phyloP scores from a whole-genome alignment of 2,888 invertebrate genomes.

The Alitta virens region DNA sequence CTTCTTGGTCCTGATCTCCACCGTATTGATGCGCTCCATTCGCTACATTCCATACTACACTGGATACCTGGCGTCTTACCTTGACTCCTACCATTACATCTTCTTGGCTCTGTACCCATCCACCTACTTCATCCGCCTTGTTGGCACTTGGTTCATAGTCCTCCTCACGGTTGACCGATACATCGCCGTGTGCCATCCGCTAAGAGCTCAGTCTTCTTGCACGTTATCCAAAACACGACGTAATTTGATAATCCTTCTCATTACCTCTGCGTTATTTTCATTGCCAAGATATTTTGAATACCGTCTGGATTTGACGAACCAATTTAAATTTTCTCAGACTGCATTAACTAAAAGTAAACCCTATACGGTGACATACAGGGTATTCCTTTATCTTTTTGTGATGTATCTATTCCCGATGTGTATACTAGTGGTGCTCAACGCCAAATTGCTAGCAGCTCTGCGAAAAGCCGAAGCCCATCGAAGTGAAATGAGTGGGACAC shows the following conservation, averaged over 20 bases:
- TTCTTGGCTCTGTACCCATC: constrained; percentile 23
- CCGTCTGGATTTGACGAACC: background rate
- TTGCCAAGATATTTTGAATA: constrained; percentile 29
- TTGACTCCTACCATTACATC: constrained; percentile 9
- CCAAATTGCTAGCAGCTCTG: constrained; percentile 18
- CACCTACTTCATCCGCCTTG: constrained; percentile 23
- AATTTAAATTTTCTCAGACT: constrained; percentile 5
- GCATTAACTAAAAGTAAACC: constrained; percentile 10
- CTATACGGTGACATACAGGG: constrained; percentile 27
- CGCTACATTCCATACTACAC: constrained; percentile 12
- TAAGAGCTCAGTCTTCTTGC: constrained; percentile 29
- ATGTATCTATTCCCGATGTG: constrained; percentile 28
- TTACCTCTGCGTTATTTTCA: constrained; percentile 20
- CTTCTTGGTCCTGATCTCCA: constrained; percentile 18
- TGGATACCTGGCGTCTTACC: constrained; percentile 2
- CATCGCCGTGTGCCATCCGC: constrained; percentile 29
- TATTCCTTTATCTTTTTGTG: constrained; percentile 23
- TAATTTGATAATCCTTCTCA: constrained; percentile 18
- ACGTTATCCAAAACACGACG: constrained; percentile 21
- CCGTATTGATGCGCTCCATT: constrained; percentile 23
- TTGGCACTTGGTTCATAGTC: constrained; percentile 29
- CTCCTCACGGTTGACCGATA: constrained; percentile 31
- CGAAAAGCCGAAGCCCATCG: constrained; percentile 9
- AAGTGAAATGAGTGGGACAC: background rate
- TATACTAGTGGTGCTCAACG: constrained; percentile 27